Evolutionary conservation across 1,140 invertebrate species (phyloP), one percentile per base, ranked within the genome.

Genomic region (Atopsyche davidsoni): DNA sequence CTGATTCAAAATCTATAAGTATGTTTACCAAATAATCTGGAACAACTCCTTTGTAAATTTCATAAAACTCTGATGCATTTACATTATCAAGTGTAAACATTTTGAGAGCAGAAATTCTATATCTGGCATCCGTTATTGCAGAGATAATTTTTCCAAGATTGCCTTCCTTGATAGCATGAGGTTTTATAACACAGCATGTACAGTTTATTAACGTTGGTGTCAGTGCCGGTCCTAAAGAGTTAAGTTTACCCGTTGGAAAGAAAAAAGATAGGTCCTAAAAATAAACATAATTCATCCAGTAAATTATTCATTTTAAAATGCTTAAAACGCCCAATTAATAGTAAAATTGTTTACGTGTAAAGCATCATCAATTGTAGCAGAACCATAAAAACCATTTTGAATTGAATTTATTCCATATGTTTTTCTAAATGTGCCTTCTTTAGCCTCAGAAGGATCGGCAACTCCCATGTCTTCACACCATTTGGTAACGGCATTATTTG

Each of bases 41-140:
- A 7, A 92, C 75, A 46, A 94, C 83, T n/a, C 87, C 87, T 69
- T 92, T 92, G 66, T 97, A 97, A 11, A 96, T 83, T 75, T 96
- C 92, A 64, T 87, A 82, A 73, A 96, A 95, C 68, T 95, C 89
- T 62, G 89, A 87, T 19, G 87, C 88, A 68, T 92, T 86, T 2
- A 82, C 75, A 57, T 81, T 78, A 55, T 87, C 86, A 59, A 95
- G 72, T 55, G 83, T 74, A 59, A 87, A 82, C 79, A 89, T 83
- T 64, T 87, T 80, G 24, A 93, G 68, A 3, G 86, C 89, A 2
- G 84, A 83, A 11, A 97, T 81, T 32, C 79, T 73, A 62, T 86
- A 96, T 4, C 82, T 82, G 34, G 78, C 79, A 41, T 85, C 79
- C 36, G 81, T 75, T 53, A 96, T 92, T 23, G 79, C 77, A 36